Conservation (phyloP, 2,113 vertebrate species). For the Hemicordylus capensis region DNA sequence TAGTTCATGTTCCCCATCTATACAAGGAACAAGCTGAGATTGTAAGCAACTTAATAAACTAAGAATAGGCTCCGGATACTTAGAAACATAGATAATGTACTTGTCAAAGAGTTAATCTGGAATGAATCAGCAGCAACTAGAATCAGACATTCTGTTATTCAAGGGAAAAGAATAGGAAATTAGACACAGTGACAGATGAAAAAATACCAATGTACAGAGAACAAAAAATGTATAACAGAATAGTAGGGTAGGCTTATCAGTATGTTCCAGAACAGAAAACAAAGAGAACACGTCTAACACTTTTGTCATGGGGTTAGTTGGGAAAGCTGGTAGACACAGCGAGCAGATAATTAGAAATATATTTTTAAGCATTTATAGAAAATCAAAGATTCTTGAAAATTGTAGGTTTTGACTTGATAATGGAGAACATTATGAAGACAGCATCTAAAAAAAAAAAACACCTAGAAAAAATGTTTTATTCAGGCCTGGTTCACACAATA, state of each 20-base stretch:
- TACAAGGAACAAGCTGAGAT: rapidly evolving
- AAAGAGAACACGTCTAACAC: background rate
- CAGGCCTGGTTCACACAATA: no score
- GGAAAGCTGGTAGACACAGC: background rate
- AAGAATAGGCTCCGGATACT: no score
- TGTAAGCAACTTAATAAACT: no score
- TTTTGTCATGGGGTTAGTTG: background rate
- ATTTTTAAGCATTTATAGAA: background rate
- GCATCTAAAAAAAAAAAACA: background rate
- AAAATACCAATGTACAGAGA: background rate
- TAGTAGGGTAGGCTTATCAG: background rate
- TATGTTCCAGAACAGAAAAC: background rate
- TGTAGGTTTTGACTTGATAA: background rate
- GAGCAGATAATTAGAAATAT: background rate
- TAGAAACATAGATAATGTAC: no score
- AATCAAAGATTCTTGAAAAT: no score
- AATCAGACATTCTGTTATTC: no score
- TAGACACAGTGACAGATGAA: conserved; percentile 11
- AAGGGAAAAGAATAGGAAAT: no score
- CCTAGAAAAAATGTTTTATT: no score
- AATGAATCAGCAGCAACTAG: no score
- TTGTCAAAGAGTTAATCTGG: no score
- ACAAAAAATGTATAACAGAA: background rate
- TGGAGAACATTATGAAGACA: background rate
- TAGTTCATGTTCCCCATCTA: rapidly evolving